Base-by-base conservation (phyloP, 2,113 vertebrate genomes). In the Ifrita kowaldi region DNA sequence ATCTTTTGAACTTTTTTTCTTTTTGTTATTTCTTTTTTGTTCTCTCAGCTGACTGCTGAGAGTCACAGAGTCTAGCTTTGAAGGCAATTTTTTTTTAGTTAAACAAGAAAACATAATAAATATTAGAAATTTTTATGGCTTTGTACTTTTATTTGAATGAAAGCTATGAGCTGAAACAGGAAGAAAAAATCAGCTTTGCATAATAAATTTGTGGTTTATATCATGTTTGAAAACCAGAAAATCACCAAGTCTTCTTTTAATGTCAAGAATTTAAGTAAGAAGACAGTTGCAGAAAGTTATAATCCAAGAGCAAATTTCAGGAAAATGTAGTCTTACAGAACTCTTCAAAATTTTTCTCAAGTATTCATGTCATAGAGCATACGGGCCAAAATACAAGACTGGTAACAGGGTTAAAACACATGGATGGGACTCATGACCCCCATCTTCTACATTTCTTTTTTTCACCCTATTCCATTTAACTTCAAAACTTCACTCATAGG, bases 171-270 rank as follows among this genome's bases (percentile, higher is more conserved):
- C 37, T 69, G 67, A 86, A 93, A 65, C 16, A 73, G 33, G 41
- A 88, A 92, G 46, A 69, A 94, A 94, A 88, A 90, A 77, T 69
- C 63, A 67, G 14, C 18, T 93, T 87, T 86, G 33, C 73, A 67
- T 80, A 92, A 55, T 33, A 47, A 89, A 91, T 65, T 1, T 42
- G 37, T 0, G 0, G 20, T 78, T 82, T 85, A 59, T 75, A 83
- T 56, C 17, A 63, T 7, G 17, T 75, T 69, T 59, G 47, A 89
- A 96, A 89, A 69, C 1, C 42, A 87, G 30, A 87, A 93, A 84
- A 87, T 81, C 26, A 53, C 37, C 21, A 53, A 47, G 2, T 26
- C 35, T 71, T 81, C 77, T 77, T 90, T 41, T n/a, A 77, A 8
- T 37, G 11, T 86, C 41, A 94, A 74, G 8, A 20, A 74, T 80